These are phyloP conservation scores for Drosophila micromelanica DNA, from an alignment of 1,140 invertebrate species.

Conservation along the genomic window DNA sequence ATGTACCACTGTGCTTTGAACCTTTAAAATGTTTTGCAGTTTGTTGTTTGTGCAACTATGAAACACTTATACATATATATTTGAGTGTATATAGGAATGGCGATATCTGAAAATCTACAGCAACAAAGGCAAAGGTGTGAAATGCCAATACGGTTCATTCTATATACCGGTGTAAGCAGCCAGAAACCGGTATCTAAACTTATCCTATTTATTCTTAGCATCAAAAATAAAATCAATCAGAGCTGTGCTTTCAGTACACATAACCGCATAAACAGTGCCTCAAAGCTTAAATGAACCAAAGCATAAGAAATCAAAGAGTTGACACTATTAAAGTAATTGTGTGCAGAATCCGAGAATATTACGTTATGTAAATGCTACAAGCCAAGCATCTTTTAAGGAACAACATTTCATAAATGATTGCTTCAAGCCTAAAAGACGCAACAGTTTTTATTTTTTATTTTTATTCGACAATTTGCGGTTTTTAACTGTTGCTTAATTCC, in stretches of 20 bases:
- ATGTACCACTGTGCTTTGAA: constrained; percentile 2
- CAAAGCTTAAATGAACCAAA: too few species aligned
- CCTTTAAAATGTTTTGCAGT: not conserved
- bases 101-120: not conserved
- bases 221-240: constrained; percentile 42
- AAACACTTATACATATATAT: not conserved
- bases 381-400: too few species aligned
- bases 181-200: constrained; percentile 36
- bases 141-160: constrained; percentile 11
- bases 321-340: too few species aligned
- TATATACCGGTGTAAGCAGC: constrained; percentile 10
- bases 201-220: constrained; percentile 22
- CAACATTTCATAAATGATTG: too few species aligned
- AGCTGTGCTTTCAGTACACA: constrained; percentile 15
- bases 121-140: not conserved
- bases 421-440: too few species aligned
- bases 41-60: not conserved
- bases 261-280: not conserved
- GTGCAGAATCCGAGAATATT: too few species aligned
- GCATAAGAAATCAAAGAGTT: too few species aligned
- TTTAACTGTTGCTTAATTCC: too few species aligned
- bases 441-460: too few species aligned
- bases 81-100: not conserved
- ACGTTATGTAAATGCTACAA: too few species aligned
- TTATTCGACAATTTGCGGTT: too few species aligned